A percentile compares a stretch with the other conserved stretches of the same genome.
Evolutionary conservation across 2,888 invertebrate genomes (phyloP).

Genomic region (Meandrusa payeni): DNA sequence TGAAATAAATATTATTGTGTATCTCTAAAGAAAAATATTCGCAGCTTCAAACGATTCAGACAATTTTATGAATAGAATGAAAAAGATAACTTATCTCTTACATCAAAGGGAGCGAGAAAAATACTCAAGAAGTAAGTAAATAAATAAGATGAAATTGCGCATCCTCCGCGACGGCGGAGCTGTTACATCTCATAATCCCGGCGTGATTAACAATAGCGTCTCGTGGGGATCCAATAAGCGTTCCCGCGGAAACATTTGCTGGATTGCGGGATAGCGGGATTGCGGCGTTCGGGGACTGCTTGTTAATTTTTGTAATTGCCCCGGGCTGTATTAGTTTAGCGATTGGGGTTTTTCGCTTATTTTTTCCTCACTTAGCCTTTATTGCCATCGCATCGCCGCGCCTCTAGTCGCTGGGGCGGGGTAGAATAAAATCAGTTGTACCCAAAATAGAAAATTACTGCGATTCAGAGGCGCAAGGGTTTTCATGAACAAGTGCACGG

Average conservation of each 20-base stretch:
- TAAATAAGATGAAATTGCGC: constrained; percentile 13
- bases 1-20: too few relatives aligned
- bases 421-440: too few relatives aligned
- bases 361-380: background rate
- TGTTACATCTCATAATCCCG: constrained; percentile 34
- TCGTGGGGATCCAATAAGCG: constrained; percentile 48
- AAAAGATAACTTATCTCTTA: constrained; percentile 16
- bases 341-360: constrained; percentile 23
- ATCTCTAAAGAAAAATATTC: background rate
- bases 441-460: too few relatives aligned
- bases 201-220: constrained; percentile 47
- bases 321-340: constrained; percentile 33
- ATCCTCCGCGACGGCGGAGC: background rate
- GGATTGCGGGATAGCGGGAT: constrained; percentile 42
- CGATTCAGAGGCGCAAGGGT: too few relatives aligned
- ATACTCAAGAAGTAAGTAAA: constrained; percentile 5
- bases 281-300: constrained; percentile 31
- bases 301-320: constrained; percentile 66
- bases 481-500: too few relatives aligned
- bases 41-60: background rate
- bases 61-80: constrained; percentile 13
- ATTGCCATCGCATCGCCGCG: background rate
- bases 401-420: background rate
- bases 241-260: constrained; percentile 52
- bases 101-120: constrained; percentile 12